A percentile compares a stretch with the other conserved stretches of the same genome.
phyloP scores from a whole-genome alignment of 2,888 invertebrate genomes.

The Drosophila neoperkinsi region DNA sequence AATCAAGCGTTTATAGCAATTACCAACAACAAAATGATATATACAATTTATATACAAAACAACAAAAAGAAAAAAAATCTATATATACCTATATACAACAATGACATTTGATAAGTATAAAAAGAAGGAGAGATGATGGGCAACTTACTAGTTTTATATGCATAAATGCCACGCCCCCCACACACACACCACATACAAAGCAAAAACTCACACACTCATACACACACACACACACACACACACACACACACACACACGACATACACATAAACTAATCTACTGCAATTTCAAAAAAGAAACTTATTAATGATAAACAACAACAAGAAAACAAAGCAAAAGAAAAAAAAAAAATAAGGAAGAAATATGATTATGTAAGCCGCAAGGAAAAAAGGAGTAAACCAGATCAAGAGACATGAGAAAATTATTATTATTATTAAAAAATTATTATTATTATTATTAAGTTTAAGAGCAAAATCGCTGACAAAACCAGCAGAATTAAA shows the following conservation, averaged over 20 bases:
- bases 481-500: conserved; percentile 83
- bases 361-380: conserved; percentile 57
- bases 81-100: conserved; percentile 68
- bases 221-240: conserved; percentile 19
- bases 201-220: conserved; percentile 33
- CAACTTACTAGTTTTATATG: conserved; percentile 76
- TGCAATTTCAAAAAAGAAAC: conserved; percentile 60
- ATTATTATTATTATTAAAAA: conserved; percentile 73
- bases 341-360: conserved; percentile 15
- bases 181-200: conserved; percentile 46
- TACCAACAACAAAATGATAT: conserved; percentile 62
- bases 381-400: conserved; percentile 66
- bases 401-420: conserved; percentile 77
- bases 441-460: conserved; percentile 71
- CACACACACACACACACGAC: conserved; percentile 19
- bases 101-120: conserved; percentile 71
- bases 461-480: conserved; percentile 82
- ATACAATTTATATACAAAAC: conserved; percentile 70
- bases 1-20: conserved; percentile 75
- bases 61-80: conserved; percentile 42
- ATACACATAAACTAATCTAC: conserved; percentile 50
- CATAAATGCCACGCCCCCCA: conserved; percentile 73
- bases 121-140: conserved; percentile 33
- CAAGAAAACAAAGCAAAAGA: conserved; percentile 20
- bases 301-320: conserved; percentile 57